Percentiles rank a stretch among this genome's conserved stretches.
Conservation (phyloP, 2,113 vertebrate species). For the Nettapus auritus region DNA sequence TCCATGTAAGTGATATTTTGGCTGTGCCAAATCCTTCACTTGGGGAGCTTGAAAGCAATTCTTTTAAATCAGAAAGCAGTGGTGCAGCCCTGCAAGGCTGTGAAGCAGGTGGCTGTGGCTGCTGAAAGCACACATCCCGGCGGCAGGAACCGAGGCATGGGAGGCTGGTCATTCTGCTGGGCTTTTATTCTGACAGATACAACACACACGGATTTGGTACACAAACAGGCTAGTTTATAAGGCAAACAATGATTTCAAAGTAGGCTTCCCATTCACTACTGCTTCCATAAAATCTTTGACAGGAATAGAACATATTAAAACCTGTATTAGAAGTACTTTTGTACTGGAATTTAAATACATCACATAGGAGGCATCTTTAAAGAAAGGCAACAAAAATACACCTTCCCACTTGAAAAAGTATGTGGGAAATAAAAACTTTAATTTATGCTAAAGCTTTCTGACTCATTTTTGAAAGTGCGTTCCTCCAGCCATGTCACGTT, state of each 20-base stretch:
- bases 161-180: neutral
- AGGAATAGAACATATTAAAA: neutral
- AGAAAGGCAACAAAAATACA: neutral
- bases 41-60: too few relatives aligned
- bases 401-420: neutral
- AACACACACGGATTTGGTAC: neutral
- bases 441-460: rapidly evolving
- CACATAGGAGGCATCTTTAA: neutral
- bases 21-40: too few relatives aligned
- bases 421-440: neutral
- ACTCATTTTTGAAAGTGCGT: rapidly evolving
- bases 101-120: too few relatives aligned
- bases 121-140: neutral
- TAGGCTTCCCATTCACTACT: rapidly evolving
- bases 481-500: neutral
- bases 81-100: too few relatives aligned
- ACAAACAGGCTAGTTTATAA: neutral
- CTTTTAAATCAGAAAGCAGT: too few relatives aligned
- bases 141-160: neutral
- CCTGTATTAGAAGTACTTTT: neutral
- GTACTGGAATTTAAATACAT: neutral
- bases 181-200: constrained; percentile 33
- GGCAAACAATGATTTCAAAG: neutral
- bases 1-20: neutral
- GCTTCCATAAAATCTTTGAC: neutral